These are phyloP conservation scores for Reticulitermes lucifugus DNA, from an alignment of 2,888 invertebrate genomes.

Conservation along the genomic window DNA sequence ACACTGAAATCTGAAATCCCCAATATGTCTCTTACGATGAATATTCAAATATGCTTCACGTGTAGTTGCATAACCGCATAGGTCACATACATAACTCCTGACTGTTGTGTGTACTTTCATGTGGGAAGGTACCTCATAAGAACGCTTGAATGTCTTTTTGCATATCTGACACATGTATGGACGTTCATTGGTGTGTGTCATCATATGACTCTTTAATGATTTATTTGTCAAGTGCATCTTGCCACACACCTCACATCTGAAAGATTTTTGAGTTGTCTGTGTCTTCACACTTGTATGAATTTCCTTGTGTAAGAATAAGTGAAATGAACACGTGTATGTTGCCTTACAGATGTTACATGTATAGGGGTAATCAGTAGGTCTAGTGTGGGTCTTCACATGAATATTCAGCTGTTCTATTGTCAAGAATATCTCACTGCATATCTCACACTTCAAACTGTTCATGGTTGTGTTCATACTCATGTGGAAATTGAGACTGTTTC, in stretches of 20 bases:
- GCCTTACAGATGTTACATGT: too few species aligned
- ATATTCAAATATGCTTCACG: conserved; percentile 52
- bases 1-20: conserved; percentile 56
- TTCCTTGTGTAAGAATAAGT: too few species aligned
- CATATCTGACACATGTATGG: conserved; percentile 35
- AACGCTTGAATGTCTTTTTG: conserved; percentile 48
- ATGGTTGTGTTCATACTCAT: too few species aligned
- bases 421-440: not conserved
- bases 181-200: conserved; percentile 13
- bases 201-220: conserved; percentile 19
- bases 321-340: too few species aligned
- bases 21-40: conserved; percentile 56
- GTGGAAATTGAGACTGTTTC: too few species aligned
- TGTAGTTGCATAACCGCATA: conserved; percentile 56
- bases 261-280: not conserved
- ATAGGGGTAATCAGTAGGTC: too few species aligned
- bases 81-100: conserved; percentile 42
- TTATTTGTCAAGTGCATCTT: not conserved
- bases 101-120: conserved; percentile 65
- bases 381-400: not conserved
- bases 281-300: too few species aligned
- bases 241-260: not conserved
- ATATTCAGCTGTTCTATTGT: not conserved
- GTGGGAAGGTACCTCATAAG: conserved; percentile 65
- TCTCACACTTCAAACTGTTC: too few species aligned